These are phyloP conservation scores for Micromys minutus DNA, from an alignment of 2,113 vertebrate genomes.

Conservation along the genomic window DNA sequence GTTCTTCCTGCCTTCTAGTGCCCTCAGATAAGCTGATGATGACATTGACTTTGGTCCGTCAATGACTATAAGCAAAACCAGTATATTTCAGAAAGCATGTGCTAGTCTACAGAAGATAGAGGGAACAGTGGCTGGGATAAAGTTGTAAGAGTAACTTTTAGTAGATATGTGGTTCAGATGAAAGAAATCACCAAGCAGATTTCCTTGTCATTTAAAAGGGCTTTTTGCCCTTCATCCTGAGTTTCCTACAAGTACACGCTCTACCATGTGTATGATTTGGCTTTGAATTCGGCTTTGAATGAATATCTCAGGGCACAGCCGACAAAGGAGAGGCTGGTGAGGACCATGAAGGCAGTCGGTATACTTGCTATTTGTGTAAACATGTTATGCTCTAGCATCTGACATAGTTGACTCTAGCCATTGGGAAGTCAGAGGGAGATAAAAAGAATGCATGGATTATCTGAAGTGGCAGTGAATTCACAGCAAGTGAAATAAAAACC, in stretches of 20 bases:
- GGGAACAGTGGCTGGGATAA: background rate
- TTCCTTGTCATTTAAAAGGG: background rate
- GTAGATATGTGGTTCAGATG: background rate
- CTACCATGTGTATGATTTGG: background rate
- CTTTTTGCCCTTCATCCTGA: background rate
- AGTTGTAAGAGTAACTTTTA: background rate
- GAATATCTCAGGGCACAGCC: background rate
- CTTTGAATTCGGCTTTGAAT: slow-evolving; percentile 17
- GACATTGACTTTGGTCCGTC: background rate
- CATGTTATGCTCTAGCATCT: background rate
- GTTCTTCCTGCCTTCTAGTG: background rate
- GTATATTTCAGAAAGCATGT: background rate
- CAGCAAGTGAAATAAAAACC: background rate
- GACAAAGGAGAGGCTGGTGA: background rate
- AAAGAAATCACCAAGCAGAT: background rate
- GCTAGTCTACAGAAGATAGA: background rate
- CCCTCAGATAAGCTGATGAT: background rate
- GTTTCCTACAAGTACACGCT: background rate
- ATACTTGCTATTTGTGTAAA: background rate
- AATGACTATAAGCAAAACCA: background rate
- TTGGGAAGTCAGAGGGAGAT: background rate
- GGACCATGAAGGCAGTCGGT: background rate
- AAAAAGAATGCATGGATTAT: background rate
- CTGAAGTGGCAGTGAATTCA: background rate
- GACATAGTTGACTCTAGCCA: background rate